These are phyloP conservation scores for Atta cephalotes DNA, from an alignment of 1,140 invertebrate species.

Conservation along the genomic window DNA sequence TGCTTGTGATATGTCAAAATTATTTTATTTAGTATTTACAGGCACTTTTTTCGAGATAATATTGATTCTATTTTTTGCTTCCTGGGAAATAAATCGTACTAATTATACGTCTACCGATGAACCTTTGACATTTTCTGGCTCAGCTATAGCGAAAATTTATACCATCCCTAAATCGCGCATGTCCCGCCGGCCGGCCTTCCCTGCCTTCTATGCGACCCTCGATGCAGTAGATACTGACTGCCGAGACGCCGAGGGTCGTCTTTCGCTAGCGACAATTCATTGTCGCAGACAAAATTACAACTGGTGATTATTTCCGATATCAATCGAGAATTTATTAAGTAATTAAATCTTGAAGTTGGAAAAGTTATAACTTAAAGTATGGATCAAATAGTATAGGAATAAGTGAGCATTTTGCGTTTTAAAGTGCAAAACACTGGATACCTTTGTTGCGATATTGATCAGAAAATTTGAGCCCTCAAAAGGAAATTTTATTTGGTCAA, in stretches of 20 bases:
- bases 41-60: constrained; percentile 1
- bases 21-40: background rate
- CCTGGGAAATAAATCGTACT: background rate
- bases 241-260: constrained; percentile 72
- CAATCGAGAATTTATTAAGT: background rate
- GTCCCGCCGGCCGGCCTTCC: constrained; percentile 62
- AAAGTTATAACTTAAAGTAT: background rate
- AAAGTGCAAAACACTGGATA: background rate
- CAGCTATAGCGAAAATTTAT: constrained; percentile 15
- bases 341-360: background rate
- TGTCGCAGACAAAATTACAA: constrained; percentile 2
- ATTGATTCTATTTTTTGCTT: background rate
- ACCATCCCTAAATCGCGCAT: constrained; percentile 73
- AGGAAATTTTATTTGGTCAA: background rate
- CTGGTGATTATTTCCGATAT: background rate
- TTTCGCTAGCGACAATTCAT: constrained; percentile 19
- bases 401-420: constrained; percentile 3
- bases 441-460: constrained; percentile 22
- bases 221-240: constrained; percentile 72
- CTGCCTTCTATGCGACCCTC: constrained; percentile 48
- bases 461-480: background rate
- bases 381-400: background rate
- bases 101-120: too few relatives aligned
- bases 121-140: background rate
- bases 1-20: background rate